Percentiles rank a stretch among this genome's conserved stretches.
Evolutionary conservation across 2,888 invertebrate genomes (phyloP).

Genomic region (Volucella inflata): DNA sequence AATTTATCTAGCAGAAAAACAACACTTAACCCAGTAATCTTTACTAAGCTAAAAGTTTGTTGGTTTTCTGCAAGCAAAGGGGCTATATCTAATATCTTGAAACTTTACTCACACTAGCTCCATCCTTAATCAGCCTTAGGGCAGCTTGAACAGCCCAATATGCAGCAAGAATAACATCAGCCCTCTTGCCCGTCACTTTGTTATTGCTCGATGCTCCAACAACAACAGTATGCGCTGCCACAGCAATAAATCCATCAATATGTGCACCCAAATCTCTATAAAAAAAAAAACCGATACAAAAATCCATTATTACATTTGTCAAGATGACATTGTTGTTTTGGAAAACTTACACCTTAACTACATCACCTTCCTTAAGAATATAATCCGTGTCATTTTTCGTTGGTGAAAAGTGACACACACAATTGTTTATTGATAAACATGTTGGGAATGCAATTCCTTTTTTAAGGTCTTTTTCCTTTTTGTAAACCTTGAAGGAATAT

Average conservation of each 20-base stretch:
- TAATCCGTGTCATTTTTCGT: constrained; percentile 96
- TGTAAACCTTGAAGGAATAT: constrained; percentile 86
- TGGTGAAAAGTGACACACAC: constrained; percentile 99
- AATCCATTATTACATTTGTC: constrained; percentile 10
- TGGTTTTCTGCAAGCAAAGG: constrained; percentile 23
- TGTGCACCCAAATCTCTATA: constrained; percentile 97
- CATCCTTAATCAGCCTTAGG: constrained; percentile 94
- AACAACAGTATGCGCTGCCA: constrained; percentile 97
- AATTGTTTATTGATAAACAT: constrained; percentile 99
- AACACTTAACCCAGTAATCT: constrained; percentile 11
- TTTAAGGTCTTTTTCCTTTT: constrained; percentile 98
- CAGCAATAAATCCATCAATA: constrained; percentile 99
- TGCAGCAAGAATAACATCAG: constrained; percentile 97
- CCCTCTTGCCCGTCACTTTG: constrained; percentile 93
- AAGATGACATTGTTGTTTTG: background rate
- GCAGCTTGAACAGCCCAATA: constrained; percentile 98
- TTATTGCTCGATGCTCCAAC: constrained; percentile 91
- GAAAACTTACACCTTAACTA: constrained; percentile 96
- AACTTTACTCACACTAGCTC: constrained; percentile 89
- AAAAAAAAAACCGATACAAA: constrained; percentile 18
- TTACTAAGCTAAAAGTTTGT: constrained; percentile 15
- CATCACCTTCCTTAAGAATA: constrained; percentile 93
- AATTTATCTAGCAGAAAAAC: constrained; percentile 36
- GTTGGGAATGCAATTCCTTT: constrained; percentile 99
- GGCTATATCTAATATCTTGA: background rate